Conservation (phyloP, 1,140 invertebrate genomes). For the Megalopta genalis region DNA sequence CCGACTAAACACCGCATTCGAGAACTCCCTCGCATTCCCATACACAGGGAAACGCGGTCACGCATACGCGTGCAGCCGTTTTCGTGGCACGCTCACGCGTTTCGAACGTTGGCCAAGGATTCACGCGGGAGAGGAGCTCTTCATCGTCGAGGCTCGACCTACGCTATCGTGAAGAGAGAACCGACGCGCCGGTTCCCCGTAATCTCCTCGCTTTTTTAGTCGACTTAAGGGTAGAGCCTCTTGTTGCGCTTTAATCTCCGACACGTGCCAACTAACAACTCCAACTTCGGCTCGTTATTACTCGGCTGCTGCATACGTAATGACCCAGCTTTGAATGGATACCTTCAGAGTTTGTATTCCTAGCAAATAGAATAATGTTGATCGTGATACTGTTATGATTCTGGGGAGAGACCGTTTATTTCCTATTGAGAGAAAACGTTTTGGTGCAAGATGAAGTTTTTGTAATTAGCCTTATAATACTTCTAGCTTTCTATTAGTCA, state of each 20-base stretch:
- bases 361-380: too few species aligned
- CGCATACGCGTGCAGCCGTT: not conserved
- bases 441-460: too few species aligned
- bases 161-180: constrained; percentile 45
- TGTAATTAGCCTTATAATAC: too few species aligned
- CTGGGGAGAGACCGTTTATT: too few species aligned
- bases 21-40: constrained; percentile 65
- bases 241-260: constrained; percentile 41
- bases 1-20: constrained; percentile 55
- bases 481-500: too few species aligned
- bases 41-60: constrained; percentile 34
- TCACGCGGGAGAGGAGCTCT: constrained; percentile 54
- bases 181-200: constrained; percentile 21
- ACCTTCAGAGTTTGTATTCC: too few species aligned
- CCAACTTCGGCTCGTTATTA: not conserved
- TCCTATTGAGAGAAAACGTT: too few species aligned
- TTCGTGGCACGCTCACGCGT: constrained; percentile 7
- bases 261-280: constrained; percentile 33
- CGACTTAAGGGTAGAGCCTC: constrained; percentile 34
- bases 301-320: too few species aligned
- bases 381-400: too few species aligned
- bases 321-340: too few species aligned
- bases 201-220: constrained; percentile 43
- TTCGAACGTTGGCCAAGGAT: constrained; percentile 37
- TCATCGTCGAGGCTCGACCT: constrained; percentile 54